These are phyloP conservation scores for Bryconaethiops microstoma DNA, from an alignment of 2,797 vertebrate genomes.

Conservation along the genomic window DNA sequence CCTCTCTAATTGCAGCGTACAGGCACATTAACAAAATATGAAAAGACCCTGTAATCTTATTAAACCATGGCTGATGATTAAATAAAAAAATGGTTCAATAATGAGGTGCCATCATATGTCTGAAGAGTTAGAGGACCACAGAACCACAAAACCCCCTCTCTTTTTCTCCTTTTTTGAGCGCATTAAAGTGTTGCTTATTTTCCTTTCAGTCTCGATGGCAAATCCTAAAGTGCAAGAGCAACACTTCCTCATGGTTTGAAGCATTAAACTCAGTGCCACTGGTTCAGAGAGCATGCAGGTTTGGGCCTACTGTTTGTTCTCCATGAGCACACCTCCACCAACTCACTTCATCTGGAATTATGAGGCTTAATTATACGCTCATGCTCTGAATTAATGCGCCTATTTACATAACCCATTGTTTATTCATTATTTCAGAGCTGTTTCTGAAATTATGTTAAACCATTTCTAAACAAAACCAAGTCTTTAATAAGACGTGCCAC, in stretches of 20 bases:
- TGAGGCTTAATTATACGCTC: slow-evolving; percentile 75
- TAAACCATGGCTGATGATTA: slow-evolving; percentile 43
- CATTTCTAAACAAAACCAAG: slow-evolving; percentile 80
- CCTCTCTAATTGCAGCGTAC: slow-evolving; percentile 34
- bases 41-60: slow-evolving; percentile 40
- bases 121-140: slow-evolving; percentile 15
- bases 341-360: slow-evolving; percentile 65
- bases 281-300: slow-evolving; percentile 15
- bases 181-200: slow-evolving; percentile 37
- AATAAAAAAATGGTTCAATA: slow-evolving; percentile 43
- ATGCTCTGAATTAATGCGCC: slow-evolving; percentile 81
- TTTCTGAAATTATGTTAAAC: slow-evolving; percentile 84
- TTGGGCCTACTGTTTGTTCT: slow-evolving; percentile 32
- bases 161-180: slow-evolving; percentile 7
- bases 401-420: slow-evolving; percentile 83
- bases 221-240: slow-evolving; percentile 17
- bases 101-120: slow-evolving; percentile 29
- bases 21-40: slow-evolving; percentile 40
- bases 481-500: slow-evolving; percentile 83
- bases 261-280: slow-evolving; percentile 10
- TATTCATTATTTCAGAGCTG: slow-evolving; percentile 83
- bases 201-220: slow-evolving; percentile 9
- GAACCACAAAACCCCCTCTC: slow-evolving; percentile 2
- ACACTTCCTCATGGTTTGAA: background rate
- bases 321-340: slow-evolving; percentile 16